These are phyloP conservation scores for Ophioderma brevispina DNA, from an alignment of 35 echinoderm and acorn worm species.

Conservation along the genomic window DNA sequence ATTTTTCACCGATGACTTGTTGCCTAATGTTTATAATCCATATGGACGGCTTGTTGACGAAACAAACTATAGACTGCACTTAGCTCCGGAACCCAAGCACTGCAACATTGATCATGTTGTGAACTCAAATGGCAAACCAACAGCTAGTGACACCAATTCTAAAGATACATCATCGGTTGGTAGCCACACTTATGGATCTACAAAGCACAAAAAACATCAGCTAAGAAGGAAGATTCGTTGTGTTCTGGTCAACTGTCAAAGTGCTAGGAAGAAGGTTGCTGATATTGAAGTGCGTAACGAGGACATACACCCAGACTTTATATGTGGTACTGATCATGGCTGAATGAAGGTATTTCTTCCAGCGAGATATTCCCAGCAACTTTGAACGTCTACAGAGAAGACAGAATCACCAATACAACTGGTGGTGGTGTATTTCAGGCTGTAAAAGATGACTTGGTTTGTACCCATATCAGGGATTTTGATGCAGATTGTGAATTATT, in stretches of 20 bases:
- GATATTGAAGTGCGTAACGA: background rate
- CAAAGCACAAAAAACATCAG: too few relatives aligned
- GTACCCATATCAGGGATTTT: background rate
- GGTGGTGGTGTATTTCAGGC: background rate
- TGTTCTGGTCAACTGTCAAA: background rate
- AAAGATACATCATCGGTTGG: too few relatives aligned
- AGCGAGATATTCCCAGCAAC: constrained; percentile 41
- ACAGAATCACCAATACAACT: background rate
- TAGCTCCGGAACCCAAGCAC: too few relatives aligned
- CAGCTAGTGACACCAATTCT: too few relatives aligned
- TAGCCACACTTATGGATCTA: too few relatives aligned
- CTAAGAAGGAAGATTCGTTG: background rate
- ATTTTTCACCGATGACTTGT: background rate
- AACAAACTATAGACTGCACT: background rate
- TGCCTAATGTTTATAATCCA: background rate
- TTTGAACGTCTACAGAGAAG: background rate
- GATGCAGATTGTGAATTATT: background rate
- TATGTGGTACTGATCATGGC: constrained; percentile 37
- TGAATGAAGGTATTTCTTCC: background rate
- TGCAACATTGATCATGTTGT: too few relatives aligned
- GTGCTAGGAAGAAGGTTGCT: background rate
- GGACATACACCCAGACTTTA: constrained; percentile 11
- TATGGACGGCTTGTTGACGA: background rate
- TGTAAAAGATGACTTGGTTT: background rate
- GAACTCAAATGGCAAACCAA: too few relatives aligned